phyloP scores from a whole-genome alignment of 23 tunicate genomes.

The Aplidium turbinatum region DNA sequence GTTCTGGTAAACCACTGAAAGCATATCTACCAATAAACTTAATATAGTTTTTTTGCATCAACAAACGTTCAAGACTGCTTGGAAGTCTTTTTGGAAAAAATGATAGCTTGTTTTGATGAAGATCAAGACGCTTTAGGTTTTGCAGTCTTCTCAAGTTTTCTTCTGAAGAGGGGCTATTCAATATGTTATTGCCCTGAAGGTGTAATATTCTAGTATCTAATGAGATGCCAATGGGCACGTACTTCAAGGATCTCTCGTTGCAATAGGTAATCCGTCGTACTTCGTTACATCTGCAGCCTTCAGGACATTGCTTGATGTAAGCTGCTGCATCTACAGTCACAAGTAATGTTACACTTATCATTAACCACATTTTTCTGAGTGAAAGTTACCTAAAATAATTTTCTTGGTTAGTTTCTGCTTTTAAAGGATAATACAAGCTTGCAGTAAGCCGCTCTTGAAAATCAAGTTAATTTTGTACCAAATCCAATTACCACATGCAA shows the following conservation, averaged over 20 bases:
- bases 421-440: too few relatives aligned
- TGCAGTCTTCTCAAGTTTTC: slow-evolving; percentile 4
- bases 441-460: too few relatives aligned
- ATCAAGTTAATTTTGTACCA: too few relatives aligned
- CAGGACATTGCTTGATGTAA: too few relatives aligned
- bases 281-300: slow-evolving; percentile 53
- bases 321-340: too few relatives aligned
- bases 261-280: slow-evolving; percentile 50
- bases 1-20: slow-evolving; percentile 23
- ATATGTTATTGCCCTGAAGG: slow-evolving; percentile 57
- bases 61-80: slow-evolving; percentile 14
- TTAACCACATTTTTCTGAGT: too few relatives aligned
- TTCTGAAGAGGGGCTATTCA: slow-evolving; percentile 51
- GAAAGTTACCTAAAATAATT: too few relatives aligned
- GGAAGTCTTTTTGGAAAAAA: slow-evolving; percentile 55
- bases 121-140: slow-evolving; percentile 22
- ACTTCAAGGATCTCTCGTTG: slow-evolving; percentile 40
- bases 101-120: slow-evolving; percentile 50
- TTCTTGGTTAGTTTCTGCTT: too few relatives aligned
- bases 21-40: slow-evolving; percentile 54
- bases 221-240: slow-evolving; percentile 64
- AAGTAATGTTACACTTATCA: too few relatives aligned
- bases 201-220: slow-evolving; percentile 30
- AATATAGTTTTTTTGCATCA: slow-evolving; percentile 34
- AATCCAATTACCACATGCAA: too few relatives aligned